Conservation (phyloP, 2,113 vertebrate species). For the Bagarius yarrelli region DNA sequence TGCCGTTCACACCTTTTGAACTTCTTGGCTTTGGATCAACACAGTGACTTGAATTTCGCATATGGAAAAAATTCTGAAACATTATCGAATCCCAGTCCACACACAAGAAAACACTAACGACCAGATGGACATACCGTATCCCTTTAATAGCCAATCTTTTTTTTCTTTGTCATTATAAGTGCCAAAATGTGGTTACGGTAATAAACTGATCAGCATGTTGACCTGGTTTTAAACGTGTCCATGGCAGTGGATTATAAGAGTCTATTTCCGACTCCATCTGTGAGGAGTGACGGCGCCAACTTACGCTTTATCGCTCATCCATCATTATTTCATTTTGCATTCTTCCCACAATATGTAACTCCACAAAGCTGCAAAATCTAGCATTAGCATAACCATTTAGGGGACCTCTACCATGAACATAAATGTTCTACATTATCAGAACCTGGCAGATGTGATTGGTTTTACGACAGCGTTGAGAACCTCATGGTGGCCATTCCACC, state of each 20-base stretch:
- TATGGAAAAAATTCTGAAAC: no score
- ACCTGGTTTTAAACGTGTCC: conserved; percentile 9
- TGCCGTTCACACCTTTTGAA: not conserved
- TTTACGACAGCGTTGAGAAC: not conserved
- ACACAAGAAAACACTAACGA: not conserved
- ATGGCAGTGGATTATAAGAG: not conserved
- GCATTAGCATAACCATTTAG: conserved; percentile 47
- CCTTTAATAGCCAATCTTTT: conserved; percentile 64
- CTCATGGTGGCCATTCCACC: not conserved
- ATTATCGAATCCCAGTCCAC: no score
- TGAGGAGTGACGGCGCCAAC: conserved; percentile 29
- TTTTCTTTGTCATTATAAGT: conserved; percentile 17
- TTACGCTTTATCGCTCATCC: conserved; percentile 27
- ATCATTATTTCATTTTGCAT: not conserved
- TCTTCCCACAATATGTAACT: conserved; percentile 43
- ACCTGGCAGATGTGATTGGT: not conserved
- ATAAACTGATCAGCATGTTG: conserved; percentile 15
- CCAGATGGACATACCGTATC: conserved; percentile 55
- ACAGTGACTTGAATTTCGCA: not conserved
- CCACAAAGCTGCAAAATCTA: conserved; percentile 41
- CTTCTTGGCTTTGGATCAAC: not conserved
- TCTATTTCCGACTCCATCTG: conserved; percentile 43
- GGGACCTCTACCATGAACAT: not conserved
- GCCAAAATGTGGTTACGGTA: conserved; percentile 45
- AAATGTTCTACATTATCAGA: conserved; percentile 6